Conservation (phyloP, 2,888 invertebrate genomes). For the Ennomos erosarius region DNA sequence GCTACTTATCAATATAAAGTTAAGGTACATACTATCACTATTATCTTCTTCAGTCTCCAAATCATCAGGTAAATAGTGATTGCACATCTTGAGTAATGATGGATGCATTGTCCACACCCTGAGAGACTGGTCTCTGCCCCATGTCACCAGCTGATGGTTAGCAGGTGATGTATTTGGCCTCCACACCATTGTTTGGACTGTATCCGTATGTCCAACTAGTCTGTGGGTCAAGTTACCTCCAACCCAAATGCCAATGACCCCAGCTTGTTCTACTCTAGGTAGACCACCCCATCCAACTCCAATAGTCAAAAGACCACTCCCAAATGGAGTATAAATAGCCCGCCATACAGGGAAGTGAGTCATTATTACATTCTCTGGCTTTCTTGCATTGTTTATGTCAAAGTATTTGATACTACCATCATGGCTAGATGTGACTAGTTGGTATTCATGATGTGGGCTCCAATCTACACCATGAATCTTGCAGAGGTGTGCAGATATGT, state of each 20-base stretch:
- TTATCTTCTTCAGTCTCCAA: slow-evolving; percentile 84
- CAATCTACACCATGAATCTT: slow-evolving; percentile 98
- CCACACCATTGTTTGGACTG: slow-evolving; percentile 98
- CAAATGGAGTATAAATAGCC: slow-evolving; percentile 97
- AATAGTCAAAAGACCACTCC: slow-evolving; percentile 95
- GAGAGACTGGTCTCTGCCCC: slow-evolving; percentile 97
- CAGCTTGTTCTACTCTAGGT: slow-evolving; percentile 91
- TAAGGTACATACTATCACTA: slow-evolving; percentile 71
- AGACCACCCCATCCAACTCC: slow-evolving; percentile 95
- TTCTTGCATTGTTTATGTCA: slow-evolving; percentile 93
- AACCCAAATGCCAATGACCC: slow-evolving; percentile 83
- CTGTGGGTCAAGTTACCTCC: slow-evolving; percentile 91
- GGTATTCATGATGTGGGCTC: slow-evolving; percentile 94
- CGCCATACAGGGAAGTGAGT: slow-evolving; percentile 96
- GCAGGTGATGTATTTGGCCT: slow-evolving; percentile 88
- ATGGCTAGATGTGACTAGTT: slow-evolving; percentile 96
- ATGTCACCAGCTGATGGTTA: slow-evolving; percentile 95
- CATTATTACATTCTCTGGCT: slow-evolving; percentile 93
- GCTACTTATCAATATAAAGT: neutral
- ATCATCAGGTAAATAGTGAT: slow-evolving; percentile 87
- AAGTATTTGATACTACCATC: slow-evolving; percentile 98
- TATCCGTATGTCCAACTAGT: slow-evolving; percentile 97
- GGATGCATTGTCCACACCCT: slow-evolving; percentile 96
- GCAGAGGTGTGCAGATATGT: slow-evolving; percentile 95
- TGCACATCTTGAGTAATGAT: slow-evolving; percentile 92